These are phyloP conservation scores for Drosophila quinaria DNA, from an alignment of 2,888 invertebrate genomes.

Conservation along the genomic window DNA sequence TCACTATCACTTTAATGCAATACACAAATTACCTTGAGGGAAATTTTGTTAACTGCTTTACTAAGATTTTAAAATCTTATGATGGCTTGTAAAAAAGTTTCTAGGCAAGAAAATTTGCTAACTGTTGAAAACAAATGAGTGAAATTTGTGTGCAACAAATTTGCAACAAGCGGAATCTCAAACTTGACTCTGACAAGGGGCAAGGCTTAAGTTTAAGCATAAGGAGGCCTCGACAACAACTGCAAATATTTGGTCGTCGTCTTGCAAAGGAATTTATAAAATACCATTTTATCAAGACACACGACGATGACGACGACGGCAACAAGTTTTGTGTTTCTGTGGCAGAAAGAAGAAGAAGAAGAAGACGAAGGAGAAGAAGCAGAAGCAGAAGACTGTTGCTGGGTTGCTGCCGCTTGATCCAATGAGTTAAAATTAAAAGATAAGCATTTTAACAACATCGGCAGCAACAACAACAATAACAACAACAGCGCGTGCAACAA, in stretches of 20 bases:
- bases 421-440: conserved; percentile 84
- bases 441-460: conserved; percentile 84
- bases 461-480: conserved; percentile 38
- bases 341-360: conserved; percentile 42
- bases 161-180: conserved; percentile 61
- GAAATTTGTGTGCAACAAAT: conserved; percentile 77
- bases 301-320: conserved; percentile 63
- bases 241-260: conserved; percentile 58
- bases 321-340: conserved; percentile 65
- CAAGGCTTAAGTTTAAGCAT: conserved; percentile 46
- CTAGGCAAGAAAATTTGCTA: conserved; percentile 10
- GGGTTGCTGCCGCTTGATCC: conserved; percentile 76
- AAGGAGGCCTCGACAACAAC: conserved; percentile 44
- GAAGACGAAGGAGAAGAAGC: conserved; percentile 8
- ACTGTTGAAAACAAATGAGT: conserved; percentile 52
- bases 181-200: conserved; percentile 64
- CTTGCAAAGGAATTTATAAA: conserved; percentile 80
- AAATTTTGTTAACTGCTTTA: background rate
- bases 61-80: too few relatives aligned
- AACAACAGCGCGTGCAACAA: conserved; percentile 26
- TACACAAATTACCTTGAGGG: background rate
- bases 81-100: background rate
- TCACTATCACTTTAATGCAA: too few relatives aligned
- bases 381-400: conserved; percentile 51
- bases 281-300: conserved; percentile 83